phyloP scores from a whole-genome alignment of 1,140 invertebrate genomes.

The Aphelenchoides fujianensis region DNA sequence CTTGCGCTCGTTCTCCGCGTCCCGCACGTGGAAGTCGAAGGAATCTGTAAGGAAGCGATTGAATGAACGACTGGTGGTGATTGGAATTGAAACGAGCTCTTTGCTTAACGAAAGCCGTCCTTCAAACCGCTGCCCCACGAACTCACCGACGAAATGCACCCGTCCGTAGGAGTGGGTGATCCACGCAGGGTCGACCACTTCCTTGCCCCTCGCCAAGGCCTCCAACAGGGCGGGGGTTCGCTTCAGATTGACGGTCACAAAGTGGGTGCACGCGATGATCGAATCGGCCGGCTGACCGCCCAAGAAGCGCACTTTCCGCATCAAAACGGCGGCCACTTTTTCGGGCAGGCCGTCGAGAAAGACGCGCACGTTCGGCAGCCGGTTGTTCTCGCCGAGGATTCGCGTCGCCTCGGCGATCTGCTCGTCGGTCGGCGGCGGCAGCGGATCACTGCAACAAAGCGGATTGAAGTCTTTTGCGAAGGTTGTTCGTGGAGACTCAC shows the following conservation, averaged over 20 bases:
- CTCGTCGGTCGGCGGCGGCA: constrained; percentile 28
- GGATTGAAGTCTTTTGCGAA: constrained; percentile 26
- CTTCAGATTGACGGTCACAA: constrained; percentile 28
- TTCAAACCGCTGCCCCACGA: neutral
- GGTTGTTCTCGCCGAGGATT: neutral
- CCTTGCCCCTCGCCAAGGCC: constrained; percentile 35
- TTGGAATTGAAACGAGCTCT: neutral
- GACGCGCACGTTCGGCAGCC: constrained; percentile 17
- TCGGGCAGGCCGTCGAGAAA: constrained; percentile 28
- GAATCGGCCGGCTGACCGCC: constrained; percentile 22
- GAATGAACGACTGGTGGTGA: neutral
- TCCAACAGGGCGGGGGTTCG: constrained; percentile 31
- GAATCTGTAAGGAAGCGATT: constrained; percentile 26
- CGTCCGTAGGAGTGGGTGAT: constrained; percentile 27
- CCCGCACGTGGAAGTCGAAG: constrained; percentile 36
- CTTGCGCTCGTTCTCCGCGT: constrained; percentile 35
- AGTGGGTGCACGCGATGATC: constrained; percentile 36
- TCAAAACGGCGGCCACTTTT: constrained; percentile 30
- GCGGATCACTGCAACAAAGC: constrained; percentile 12
- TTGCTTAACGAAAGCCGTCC: neutral
- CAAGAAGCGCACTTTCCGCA: constrained; percentile 33
- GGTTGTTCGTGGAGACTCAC: constrained; percentile 21
- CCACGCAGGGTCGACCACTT: constrained; percentile 35
- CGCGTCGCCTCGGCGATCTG: constrained; percentile 26
- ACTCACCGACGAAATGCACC: constrained; percentile 34